Base-by-base conservation (phyloP, 1,140 invertebrate species). In the Pogonomyrmex barbatus region DNA sequence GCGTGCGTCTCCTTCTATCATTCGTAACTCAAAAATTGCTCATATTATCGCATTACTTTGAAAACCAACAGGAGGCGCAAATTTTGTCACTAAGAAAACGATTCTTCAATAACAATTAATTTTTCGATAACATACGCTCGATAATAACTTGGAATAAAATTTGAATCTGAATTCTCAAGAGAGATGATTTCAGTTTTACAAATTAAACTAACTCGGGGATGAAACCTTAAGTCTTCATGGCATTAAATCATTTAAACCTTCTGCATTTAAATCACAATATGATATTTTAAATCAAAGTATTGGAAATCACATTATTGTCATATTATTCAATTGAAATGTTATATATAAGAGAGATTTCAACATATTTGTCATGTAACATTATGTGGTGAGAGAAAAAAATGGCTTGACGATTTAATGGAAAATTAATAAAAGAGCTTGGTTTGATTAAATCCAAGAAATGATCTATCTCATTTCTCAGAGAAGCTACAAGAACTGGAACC, bases 1-100 rank as follows among this genome's bases (percentile, higher is more conserved):
- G 71, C 87, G 73, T 88, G 68, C 89, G 78, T 90, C 87, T 89
- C 63, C 83, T 88, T 78, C 90, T 89, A 88, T 92, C 88, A 88
- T 77, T 63, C 71, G 75, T 84, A 84, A 86, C 78, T 84, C 78
- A 84, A 86, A 82, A 87, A 88, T 88, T 75, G 30, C 75, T 54
- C 42, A 36, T 45, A 90, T 90, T 88, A 90, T 63, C 58, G 42
- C 36, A 30, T 84, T 58, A 68, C 12, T 2, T 47, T 39, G 52
- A 4, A 68, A 70, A 81, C 6, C 47, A n/a, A 71, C 54, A n/a
- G 6, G 17, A 33, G 42, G 30, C 12, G 39, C 39, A 36, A 58
- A 58, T 86, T 81, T 76, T 67, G 39, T 30, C n/a, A 88, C 14
- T 39, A 0, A 30, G 9, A 2, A 79, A 36, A 42, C n/a, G 33